Percentiles rank a stretch among this genome's conserved stretches.
These are phyloP conservation scores for Gastracanthus pulcherrimus DNA, from an alignment of 2,888 invertebrate genomes.

Conservation along the genomic window DNA sequence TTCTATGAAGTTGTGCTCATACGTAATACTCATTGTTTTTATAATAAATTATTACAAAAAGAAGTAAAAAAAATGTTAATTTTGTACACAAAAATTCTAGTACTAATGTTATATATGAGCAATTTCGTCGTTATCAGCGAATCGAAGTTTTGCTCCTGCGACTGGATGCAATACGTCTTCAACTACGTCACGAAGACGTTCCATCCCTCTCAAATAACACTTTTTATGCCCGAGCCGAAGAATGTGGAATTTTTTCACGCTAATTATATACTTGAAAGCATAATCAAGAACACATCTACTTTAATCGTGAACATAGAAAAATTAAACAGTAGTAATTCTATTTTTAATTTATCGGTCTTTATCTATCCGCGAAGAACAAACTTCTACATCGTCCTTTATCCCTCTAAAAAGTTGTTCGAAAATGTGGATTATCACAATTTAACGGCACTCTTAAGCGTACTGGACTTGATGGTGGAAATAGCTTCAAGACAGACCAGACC, in stretches of 20 bases:
- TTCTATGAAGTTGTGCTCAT: too few relatives aligned
- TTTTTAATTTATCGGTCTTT: not conserved
- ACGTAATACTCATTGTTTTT: too few relatives aligned
- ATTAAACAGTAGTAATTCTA: not conserved
- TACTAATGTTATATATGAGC: not conserved
- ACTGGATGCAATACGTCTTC: conserved; percentile 7
- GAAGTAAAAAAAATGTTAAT: not conserved
- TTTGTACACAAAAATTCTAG: too few relatives aligned
- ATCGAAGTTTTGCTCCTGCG: not conserved
- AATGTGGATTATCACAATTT: not conserved
- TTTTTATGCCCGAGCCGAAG: not conserved
- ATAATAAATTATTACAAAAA: not conserved
- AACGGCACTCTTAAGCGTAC: not conserved
- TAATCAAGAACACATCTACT: not conserved
- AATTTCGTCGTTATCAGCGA: not conserved
- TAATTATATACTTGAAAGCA: not conserved
- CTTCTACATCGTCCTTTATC: not conserved
- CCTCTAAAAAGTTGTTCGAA: not conserved
- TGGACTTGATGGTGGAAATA: conserved; percentile 3
- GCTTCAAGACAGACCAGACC: not conserved
- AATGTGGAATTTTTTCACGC: not conserved
- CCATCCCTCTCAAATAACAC: not conserved
- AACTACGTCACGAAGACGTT: not conserved
- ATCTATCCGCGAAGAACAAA: not conserved
- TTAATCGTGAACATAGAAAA: not conserved